Conservation (phyloP, 2,797 vertebrate species). For the Xenops minutus region DNA sequence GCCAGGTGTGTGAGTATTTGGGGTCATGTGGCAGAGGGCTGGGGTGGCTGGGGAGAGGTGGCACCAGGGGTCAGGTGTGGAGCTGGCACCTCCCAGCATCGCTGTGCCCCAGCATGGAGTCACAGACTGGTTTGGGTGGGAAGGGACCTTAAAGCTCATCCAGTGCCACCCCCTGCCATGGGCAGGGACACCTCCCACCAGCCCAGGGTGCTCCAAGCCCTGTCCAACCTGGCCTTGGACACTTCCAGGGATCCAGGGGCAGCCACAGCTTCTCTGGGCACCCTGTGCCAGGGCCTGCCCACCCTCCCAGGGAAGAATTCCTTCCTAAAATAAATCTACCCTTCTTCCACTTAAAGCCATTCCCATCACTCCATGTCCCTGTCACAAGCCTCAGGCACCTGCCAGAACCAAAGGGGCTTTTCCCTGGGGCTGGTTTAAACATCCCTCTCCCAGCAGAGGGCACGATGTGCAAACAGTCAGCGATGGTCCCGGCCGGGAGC, state of each 20-base stretch:
- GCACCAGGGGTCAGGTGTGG: rapidly evolving
- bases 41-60: neutral
- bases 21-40: neutral
- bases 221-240: rapidly evolving
- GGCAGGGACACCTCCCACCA: rapidly evolving
- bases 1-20: rapidly evolving
- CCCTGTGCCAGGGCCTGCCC: rapidly evolving
- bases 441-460: conserved; percentile 26
- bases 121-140: neutral
- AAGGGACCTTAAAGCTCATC: neutral
- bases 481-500: rapidly evolving
- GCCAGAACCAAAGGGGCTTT: rapidly evolving
- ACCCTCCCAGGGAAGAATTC: rapidly evolving
- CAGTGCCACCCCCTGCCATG: neutral
- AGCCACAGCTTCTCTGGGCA: neutral
- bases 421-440: rapidly evolving
- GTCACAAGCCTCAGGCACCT: rapidly evolving
- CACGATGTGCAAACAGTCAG: neutral
- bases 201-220: neutral
- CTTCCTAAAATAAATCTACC: neutral
- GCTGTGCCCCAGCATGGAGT: rapidly evolving
- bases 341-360: neutral
- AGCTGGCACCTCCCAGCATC: neutral
- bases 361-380: neutral
- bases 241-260: neutral